Conservation (phyloP, 2,113 vertebrate genomes). For the Amblyopsis rosae region DNA sequence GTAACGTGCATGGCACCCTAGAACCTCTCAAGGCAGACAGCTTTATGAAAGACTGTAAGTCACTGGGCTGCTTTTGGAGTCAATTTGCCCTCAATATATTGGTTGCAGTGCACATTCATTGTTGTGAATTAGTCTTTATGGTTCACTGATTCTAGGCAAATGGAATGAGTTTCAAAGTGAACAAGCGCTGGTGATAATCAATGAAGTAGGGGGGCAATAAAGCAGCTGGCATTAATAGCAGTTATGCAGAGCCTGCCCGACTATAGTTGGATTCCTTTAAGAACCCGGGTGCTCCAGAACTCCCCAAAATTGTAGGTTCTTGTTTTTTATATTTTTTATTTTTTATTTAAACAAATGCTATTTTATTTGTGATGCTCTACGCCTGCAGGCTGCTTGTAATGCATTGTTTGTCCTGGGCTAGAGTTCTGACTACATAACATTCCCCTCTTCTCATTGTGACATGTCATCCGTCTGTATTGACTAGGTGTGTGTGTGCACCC, state of each 20-base stretch:
- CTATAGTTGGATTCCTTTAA: slow-evolving; percentile 9
- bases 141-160: slow-evolving; percentile 46
- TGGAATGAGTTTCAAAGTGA: slow-evolving; percentile 21
- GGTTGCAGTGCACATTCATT: slow-evolving; percentile 1
- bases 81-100: slow-evolving; percentile 5
- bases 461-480: background rate
- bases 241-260: slow-evolving; percentile 15
- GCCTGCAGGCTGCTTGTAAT: background rate
- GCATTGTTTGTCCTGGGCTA: background rate
- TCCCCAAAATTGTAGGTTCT: background rate
- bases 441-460: slow-evolving; percentile 1
- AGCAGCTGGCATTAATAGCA: slow-evolving; percentile 1
- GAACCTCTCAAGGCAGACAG: background rate
- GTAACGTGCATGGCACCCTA: background rate
- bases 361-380: slow-evolving; percentile 21
- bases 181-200: slow-evolving; percentile 38
- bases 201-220: slow-evolving; percentile 20
- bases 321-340: background rate
- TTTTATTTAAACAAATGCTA: background rate
- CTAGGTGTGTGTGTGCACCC: background rate
- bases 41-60: slow-evolving; percentile 1
- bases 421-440: slow-evolving; percentile 6
- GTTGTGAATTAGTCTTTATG: slow-evolving; percentile 28
- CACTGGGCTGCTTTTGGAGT: slow-evolving; percentile 8
- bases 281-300: slow-evolving; percentile 16